Percentiles rank a stretch among this genome's conserved stretches.
Conservation (phyloP, 2,797 vertebrate genomes). For the Coreius guichenoti region DNA sequence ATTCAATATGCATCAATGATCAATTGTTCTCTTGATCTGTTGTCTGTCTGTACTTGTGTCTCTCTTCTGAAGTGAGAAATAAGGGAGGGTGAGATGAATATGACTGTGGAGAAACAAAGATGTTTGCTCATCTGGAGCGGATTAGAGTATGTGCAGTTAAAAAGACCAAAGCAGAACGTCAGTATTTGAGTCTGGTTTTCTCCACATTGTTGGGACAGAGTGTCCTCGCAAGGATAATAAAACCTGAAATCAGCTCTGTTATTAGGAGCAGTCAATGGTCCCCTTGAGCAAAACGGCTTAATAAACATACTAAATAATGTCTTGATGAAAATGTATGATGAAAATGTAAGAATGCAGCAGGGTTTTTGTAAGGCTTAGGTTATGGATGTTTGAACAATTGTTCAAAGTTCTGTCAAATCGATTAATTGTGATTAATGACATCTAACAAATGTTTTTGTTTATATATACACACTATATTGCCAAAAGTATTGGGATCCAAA, state of each 20-base stretch:
- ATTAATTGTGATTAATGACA: too few species aligned
- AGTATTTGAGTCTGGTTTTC: constrained; percentile 49
- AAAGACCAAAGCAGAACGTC: constrained; percentile 64
- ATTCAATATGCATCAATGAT: not conserved
- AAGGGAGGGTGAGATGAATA: constrained; percentile 79
- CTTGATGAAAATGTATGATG: constrained; percentile 29
- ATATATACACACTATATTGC: too few species aligned
- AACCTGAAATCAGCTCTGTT: constrained; percentile 12
- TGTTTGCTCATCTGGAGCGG: constrained; percentile 98
- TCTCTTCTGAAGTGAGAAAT: constrained; percentile 67
- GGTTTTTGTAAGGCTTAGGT: constrained; percentile 6
- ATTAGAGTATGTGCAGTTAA: constrained; percentile 91
- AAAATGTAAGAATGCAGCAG: not conserved
- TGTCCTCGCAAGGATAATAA: constrained; percentile 24
- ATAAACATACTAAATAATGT: constrained; percentile 31
- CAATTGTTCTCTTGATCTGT: constrained; percentile 47
- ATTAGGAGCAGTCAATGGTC: not conserved
- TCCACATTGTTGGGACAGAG: constrained; percentile 13
- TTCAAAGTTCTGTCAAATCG: too few species aligned
- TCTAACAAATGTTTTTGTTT: too few species aligned
- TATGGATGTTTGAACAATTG: too few species aligned
- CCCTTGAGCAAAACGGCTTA: constrained; percentile 2
- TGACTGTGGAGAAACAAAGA: constrained; percentile 87
- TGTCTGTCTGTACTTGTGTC: constrained; percentile 72
- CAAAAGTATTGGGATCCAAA: too few species aligned